Conservation (phyloP, 2,797 vertebrate genomes). For the Eulemur albifrons region DNA sequence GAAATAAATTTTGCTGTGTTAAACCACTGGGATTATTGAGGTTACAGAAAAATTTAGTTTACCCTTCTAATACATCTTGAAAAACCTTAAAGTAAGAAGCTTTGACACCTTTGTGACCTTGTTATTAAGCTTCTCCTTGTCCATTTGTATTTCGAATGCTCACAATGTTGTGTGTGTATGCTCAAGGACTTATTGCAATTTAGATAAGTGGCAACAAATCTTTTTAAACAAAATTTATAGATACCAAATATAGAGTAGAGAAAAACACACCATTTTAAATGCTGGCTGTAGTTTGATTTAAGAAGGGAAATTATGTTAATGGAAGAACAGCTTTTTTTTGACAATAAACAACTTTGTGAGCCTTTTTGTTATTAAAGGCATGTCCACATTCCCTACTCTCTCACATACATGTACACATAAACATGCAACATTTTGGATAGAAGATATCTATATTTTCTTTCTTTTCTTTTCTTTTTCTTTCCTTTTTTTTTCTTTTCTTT, state of each 20-base stretch:
- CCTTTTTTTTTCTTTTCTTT: no score
- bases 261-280: background rate
- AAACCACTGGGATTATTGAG: background rate
- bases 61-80: background rate
- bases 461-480: no score
- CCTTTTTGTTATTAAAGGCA: background rate
- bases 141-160: background rate
- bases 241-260: background rate
- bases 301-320: background rate
- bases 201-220: background rate
- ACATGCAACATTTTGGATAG: background rate
- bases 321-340: background rate
- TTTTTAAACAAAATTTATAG: background rate
- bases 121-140: background rate
- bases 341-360: background rate
- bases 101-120: background rate
- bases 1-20: background rate
- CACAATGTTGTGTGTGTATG: fast-evolving
- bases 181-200: background rate
- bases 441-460: background rate
- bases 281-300: background rate
- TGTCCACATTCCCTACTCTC: background rate
- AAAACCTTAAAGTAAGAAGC: background rate
- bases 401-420: background rate
- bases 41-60: background rate